Base-by-base conservation (phyloP, 2,113 vertebrate genomes). In the Lepus americanus region DNA sequence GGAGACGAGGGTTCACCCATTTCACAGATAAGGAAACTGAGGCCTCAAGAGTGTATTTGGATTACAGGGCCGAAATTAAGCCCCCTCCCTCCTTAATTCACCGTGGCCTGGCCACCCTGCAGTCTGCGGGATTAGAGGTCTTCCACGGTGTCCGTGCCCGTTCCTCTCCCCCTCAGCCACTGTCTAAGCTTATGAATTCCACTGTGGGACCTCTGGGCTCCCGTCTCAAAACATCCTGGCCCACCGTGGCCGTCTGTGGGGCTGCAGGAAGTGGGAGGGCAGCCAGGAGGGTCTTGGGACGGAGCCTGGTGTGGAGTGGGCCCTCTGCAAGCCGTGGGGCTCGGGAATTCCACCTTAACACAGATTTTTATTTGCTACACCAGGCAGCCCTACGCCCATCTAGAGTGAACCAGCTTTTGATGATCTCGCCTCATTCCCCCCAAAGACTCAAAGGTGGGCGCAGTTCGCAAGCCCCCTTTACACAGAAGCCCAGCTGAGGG, bases 11-110 rank as follows among this genome's bases (percentile, higher is more conserved):
- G 22, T 64, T 25, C n/a, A 63, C 61, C 64, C 87, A 82, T 89
- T 91, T 85, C 55, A 93, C 73, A 92, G 39, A 59, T 3, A 44
- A 80, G 16, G 44, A 91, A 83, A 91, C 64, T 9, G 82, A 95
- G 73, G 49, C 14, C 51, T 25, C 6, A 2, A 7, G 22, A 74
- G 31, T 4, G 17, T 63, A 16, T 59, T 44, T 44, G 6, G 44
- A 44, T 44, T 44, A 8, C 44, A 44, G 13, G 14, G 53, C 55
- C 29, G 33, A 63, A 27, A 61, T 29, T 6, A 49, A 84, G 72
- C 33, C 20, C 33, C 31, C 39, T 7, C 29, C 29, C 36, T 36
- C 17, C 53, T 14, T 59, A 6, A 19, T 76, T 49, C 81, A 14
- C 25, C 64, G 55, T 76, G 29, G 78, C 23, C 11, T 9, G 27